Conservation (phyloP, 2,888 invertebrate species). For the Congeria kusceri region DNA sequence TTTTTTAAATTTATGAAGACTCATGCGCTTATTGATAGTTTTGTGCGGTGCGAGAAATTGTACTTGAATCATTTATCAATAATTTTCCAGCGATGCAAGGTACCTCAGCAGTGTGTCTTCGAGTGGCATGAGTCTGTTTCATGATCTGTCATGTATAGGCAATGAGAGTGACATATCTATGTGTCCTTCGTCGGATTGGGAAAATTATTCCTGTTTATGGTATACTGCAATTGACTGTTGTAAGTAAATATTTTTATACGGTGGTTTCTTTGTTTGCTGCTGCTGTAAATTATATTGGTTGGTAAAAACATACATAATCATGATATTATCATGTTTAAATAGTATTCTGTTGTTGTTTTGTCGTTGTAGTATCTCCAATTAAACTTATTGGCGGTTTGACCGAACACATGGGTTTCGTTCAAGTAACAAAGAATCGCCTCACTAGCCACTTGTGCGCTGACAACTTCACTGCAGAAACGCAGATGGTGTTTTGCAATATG, state of each 20-base stretch:
- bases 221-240: no score
- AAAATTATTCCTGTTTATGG: neutral
- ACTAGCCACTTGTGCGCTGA: neutral
- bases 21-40: no score
- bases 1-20: no score
- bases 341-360: neutral
- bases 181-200: conserved; percentile 7
- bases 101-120: no score
- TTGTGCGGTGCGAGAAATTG: no score
- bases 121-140: neutral
- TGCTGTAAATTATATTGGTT: no score
- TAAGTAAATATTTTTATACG: no score
- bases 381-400: neutral
- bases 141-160: neutral
- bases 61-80: no score
- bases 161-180: neutral
- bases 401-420: neutral
- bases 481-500: conserved; percentile 1
- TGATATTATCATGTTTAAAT: no score
- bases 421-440: neutral
- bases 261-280: no score
- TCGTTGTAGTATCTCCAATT: neutral
- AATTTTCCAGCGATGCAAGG: no score
- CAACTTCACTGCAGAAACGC: neutral
- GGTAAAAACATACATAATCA: no score